Percentiles rank a stretch among this genome's conserved stretches.
Conservation (phyloP, 2,888 invertebrate genomes). For the Nomada flava region DNA sequence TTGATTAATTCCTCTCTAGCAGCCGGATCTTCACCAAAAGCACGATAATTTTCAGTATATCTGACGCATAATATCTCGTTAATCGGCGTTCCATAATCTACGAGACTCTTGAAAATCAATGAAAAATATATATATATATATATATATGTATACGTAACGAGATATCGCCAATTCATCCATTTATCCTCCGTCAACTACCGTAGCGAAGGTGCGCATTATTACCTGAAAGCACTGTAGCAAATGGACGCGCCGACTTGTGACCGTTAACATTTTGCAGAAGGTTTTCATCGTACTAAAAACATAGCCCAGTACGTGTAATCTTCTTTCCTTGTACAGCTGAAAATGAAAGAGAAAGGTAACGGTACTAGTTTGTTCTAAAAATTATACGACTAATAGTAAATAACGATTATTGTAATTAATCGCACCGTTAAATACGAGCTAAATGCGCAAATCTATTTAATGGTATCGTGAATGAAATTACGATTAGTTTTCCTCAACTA, state of each 20-base stretch:
- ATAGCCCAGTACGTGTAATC: slow-evolving; percentile 88
- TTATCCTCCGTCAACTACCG: background rate
- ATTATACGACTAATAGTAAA: background rate
- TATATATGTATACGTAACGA: slow-evolving; percentile 4
- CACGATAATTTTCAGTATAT: slow-evolving; percentile 75
- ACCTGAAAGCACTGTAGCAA: slow-evolving; percentile 91
- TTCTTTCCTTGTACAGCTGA: slow-evolving; percentile 90
- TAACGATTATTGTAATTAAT: background rate
- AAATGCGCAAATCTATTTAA: background rate
- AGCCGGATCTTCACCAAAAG: slow-evolving; percentile 65
- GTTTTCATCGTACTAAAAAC: slow-evolving; percentile 90
- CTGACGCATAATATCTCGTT: slow-evolving; percentile 84
- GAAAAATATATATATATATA: slow-evolving; percentile 37
- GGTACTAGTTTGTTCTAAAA: background rate
- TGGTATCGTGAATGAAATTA: background rate
- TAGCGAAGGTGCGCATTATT: slow-evolving; percentile 23
- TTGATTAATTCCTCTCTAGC: slow-evolving; percentile 77
- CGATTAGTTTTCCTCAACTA: background rate
- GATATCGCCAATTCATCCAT: background rate
- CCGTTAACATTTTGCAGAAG: slow-evolving; percentile 89
- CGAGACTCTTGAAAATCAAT: slow-evolving; percentile 84
- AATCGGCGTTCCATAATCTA: slow-evolving; percentile 88
- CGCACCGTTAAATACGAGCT: background rate
- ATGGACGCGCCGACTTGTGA: slow-evolving; percentile 88
- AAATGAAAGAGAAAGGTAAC: slow-evolving; percentile 77